Base-by-base conservation (phyloP, 2,113 vertebrate species). In the Bufo bufo region DNA sequence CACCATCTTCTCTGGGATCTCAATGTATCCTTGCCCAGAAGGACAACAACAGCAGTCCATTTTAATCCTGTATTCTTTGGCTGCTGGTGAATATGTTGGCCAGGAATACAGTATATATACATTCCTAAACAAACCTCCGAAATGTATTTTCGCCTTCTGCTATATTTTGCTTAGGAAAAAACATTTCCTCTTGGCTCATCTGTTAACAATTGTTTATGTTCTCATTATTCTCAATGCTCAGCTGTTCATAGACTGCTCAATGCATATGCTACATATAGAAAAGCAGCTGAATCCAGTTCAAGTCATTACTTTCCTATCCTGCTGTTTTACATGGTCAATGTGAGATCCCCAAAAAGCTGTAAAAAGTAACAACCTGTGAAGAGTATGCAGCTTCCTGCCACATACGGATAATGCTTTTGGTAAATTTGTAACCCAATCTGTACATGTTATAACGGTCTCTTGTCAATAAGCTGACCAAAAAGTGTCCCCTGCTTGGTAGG, bases 111-210 rank as follows among this genome's bases (percentile, higher is more conserved):
- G 63, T 84, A 84, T 84, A 84, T 84, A 84, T 84, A 71, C 54
- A 71, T 84, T 84, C 82, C 81, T 83, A 83, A 69, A 66, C 61
- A 83, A 69, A 54, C 20, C 82, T 50, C 47, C 54, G 69, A 54
- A 84, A 84, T 84, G 82, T 84, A 84, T 69, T 71, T 52, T 84
- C 47, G n/a, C 71, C 71, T 84, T 84, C 65, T 84, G 82, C 63
- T 71, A 84, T 54, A 84, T 71, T 69, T 84, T 84, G 82, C 71
- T 84, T 84, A 69, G 82, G 65, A 71, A 84, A 33, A 71, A 84
- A 84, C 82, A 71, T 84, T 84, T 84, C 63, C 82, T 84, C 82
- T 71, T 63, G 65, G 82, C 54, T 71, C 23, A 13, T 71, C 63
- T 71, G 63, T 52, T 69, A 84, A 49, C 63, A 69, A 84, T 54